Base-by-base conservation (phyloP, 37 sponge, comb jelly and placozoan genomes). In the Ephydatia muelleri region DNA sequence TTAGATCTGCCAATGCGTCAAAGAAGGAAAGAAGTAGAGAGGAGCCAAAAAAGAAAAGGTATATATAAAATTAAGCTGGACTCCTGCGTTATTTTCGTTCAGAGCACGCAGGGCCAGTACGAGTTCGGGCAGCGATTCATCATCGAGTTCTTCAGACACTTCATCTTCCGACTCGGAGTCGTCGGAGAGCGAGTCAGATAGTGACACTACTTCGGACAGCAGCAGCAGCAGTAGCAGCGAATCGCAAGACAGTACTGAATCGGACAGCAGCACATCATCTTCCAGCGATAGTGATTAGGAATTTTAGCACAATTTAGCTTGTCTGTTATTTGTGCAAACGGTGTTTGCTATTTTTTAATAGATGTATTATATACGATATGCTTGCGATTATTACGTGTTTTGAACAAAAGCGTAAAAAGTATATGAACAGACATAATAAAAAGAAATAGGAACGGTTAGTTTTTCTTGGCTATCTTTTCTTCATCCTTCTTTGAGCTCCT, bases 1-100 rank as follows among this genome's bases (percentile, higher is more conserved):
- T 11, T 14, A 57, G 57, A 21, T 57, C 57, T 57, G 16, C 57
- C 6, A 43, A n/a, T n/a, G n/a, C 29, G 25, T 34, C 36, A 37
- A 30, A 34, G 36, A 37, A 38, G 28, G 33, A 57, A 57, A 28
- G 80, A 28, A 65, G 35, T 30, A 35, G 27, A 28, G 35, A 66
- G 34, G 32, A 65, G 80, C 26, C 34, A 26, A 65, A 65, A 29
- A 77, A 77, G 64, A 35, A 77, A 57, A 40, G 47, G 29, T 27
- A 38, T 39, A 31, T 40, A 0, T 29, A 22, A 6, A 36, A 40
- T 26, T 37, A 5, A 74, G 35, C 33, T 34, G 37, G 75, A 11
- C 35, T 12, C 75, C 27, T 26, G 4, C 1, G 47, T 30, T 5
- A 21, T 48, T 14, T n/a, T 78, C 25, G 5, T 47, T 27, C 27